phyloP scores from a whole-genome alignment of 2,113 vertebrate species.

The Pagrus major region DNA sequence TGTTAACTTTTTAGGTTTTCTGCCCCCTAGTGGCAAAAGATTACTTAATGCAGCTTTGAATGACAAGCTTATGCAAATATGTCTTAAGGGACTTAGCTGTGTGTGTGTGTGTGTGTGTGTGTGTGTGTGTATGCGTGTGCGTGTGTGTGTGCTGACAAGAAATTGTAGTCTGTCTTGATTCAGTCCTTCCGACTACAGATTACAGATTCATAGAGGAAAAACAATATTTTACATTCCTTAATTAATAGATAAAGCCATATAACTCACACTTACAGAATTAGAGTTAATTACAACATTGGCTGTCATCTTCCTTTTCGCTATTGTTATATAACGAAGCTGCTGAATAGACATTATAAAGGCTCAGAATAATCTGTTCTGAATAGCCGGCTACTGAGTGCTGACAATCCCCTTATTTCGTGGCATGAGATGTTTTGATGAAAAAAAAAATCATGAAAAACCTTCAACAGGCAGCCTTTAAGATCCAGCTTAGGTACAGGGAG shows the following conservation, averaged over 20 bases:
- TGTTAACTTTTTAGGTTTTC: conserved; percentile 10
- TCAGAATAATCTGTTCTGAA: conserved; percentile 29
- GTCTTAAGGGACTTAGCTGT: neutral
- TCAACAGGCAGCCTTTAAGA: conserved; percentile 26
- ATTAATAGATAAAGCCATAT: conserved; percentile 12
- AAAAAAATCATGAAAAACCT: conserved; percentile 6
- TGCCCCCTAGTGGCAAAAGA: conserved; percentile 29
- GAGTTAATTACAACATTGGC: conserved; percentile 1
- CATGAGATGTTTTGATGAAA: conserved; percentile 23
- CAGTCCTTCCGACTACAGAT: neutral
- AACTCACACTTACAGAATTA: conserved; percentile 1
- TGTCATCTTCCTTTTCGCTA: conserved; percentile 8
- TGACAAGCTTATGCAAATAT: neutral
- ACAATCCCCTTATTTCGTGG: conserved; percentile 25
- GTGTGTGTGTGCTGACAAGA: neutral
- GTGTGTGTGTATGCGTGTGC: neutral
- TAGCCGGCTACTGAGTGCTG: conserved; percentile 16
- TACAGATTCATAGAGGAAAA: conserved; percentile 4
- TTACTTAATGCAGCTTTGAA: conserved; percentile 10
- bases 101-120: neutral
- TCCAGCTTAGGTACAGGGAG: conserved; percentile 16
- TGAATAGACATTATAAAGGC: conserved; percentile 22
- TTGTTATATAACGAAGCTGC: conserved; percentile 30
- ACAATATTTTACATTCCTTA: neutral
- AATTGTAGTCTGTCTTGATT: neutral